Percentiles rank a stretch among this genome's conserved stretches.
phyloP scores from a whole-genome alignment of 2,888 invertebrate genomes.

The Ceraclea dissimilis region DNA sequence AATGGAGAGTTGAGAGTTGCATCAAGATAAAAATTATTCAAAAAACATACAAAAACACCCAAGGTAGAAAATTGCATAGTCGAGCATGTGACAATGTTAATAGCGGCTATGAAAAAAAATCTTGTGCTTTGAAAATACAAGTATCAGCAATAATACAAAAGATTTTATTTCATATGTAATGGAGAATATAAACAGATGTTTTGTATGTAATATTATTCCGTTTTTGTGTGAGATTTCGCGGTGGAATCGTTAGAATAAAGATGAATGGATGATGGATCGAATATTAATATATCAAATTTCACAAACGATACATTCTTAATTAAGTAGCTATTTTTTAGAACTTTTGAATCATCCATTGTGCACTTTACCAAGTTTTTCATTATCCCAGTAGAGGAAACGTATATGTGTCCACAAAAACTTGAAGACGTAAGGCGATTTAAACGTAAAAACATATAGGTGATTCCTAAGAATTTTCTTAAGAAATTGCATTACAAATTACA shows the following conservation, averaged over 20 bases:
- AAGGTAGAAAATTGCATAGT: constrained; percentile 2
- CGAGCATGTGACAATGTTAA: constrained; percentile 2
- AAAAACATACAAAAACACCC: not conserved
- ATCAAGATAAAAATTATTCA: not conserved
- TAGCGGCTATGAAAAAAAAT: not conserved
- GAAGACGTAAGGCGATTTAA: too few relatives aligned
- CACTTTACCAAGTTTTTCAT: too few relatives aligned
- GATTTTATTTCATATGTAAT: not conserved
- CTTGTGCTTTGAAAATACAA: not conserved
- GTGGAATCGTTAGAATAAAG: not conserved
- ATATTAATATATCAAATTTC: not conserved
- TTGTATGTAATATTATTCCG: not conserved
- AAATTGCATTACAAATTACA: too few relatives aligned
- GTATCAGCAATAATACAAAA: not conserved
- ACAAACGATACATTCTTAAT: not conserved
- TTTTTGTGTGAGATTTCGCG: not conserved
- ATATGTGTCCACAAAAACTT: too few relatives aligned
- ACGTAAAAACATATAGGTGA: too few relatives aligned
- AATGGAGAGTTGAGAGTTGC: not conserved
- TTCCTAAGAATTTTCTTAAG: too few relatives aligned
- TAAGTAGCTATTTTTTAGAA: too few relatives aligned
- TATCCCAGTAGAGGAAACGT: too few relatives aligned
- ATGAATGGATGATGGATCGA: not conserved
- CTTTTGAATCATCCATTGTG: too few relatives aligned
- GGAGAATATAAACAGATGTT: not conserved